These are phyloP conservation scores for Hemibagrus wyckioides DNA, from an alignment of 2,113 vertebrate species.

Conservation along the genomic window DNA sequence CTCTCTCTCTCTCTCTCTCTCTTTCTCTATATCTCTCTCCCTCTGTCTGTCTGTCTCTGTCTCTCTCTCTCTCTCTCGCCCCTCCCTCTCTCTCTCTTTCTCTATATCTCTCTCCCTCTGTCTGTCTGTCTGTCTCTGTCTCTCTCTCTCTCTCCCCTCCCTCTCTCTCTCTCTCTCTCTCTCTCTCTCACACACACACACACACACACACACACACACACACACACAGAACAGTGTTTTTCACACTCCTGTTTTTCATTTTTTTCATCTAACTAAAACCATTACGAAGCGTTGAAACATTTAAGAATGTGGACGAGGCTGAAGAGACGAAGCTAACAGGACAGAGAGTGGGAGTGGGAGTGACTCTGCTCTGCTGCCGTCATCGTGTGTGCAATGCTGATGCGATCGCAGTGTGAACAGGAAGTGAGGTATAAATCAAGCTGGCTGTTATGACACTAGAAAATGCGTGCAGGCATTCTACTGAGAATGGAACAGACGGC, in stretches of 20 bases:
- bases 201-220: background rate
- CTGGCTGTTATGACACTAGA: slow-evolving; percentile 28
- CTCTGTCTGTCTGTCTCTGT: too few species aligned
- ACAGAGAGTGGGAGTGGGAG: background rate
- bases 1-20: too few species aligned
- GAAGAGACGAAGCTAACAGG: background rate
- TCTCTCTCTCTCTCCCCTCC: too few species aligned
- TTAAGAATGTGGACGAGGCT: too few species aligned
- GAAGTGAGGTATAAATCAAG: slow-evolving; percentile 51
- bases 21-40: too few species aligned
- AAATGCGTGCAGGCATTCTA: slow-evolving; percentile 22
- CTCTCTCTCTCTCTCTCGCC: too few species aligned
- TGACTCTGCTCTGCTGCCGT: background rate
- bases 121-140: too few species aligned
- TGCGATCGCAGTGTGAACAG: slow-evolving; percentile 39
- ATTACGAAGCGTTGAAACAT: background rate
- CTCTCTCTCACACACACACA: background rate
- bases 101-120: too few species aligned
- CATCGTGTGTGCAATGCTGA: background rate
- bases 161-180: too few species aligned
- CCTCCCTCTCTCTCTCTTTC: too few species aligned
- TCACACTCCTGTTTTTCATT: background rate
- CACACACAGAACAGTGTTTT: background rate
- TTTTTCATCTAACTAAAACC: background rate
- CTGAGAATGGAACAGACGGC: background rate